Base-by-base conservation (phyloP, 2,888 invertebrate genomes). In the Penaeus monodon region DNA sequence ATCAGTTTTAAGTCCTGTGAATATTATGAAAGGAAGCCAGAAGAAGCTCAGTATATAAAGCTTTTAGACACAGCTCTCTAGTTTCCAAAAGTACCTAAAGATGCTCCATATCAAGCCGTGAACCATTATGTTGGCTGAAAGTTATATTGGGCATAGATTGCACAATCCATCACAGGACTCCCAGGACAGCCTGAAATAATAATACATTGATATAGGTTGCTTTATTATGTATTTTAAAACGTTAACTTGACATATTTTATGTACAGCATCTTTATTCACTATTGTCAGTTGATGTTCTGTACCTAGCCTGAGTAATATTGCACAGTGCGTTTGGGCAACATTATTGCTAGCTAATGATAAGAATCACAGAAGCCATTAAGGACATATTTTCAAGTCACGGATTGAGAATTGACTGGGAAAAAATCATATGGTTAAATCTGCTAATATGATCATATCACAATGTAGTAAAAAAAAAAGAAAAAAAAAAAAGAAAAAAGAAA, bases 151-250 rank as follows among this genome's bases (percentile, higher is more conserved):
- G 77, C 77, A 77, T 77, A 20, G 63, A 22, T 57, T 27, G 44
- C 29, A 65, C 17, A 22, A 79, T 65, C 79, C 79, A 79, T 63
- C 33, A 33, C 29, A 27, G n/a, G 65, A 33, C 38, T 79, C 63
- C 12, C 79, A 65, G 79, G 79, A 65, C 65, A 79, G 33, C 79
- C n/a, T 68, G 63, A 63, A 77, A 77, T 63, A 77, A 77, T 38
- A 77, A 49, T 49, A 49, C 49, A 49, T 57, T 57, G 57, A 57
- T 57, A 57, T 57, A 57, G 57, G 57, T 57, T 29, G 24, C 57
- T 79, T 79, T 79, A 29, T 79, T 79, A 38, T 64, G 64, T 65
- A 24, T 57, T 57, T 57, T 57, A 17, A 57, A 57, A 57, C n/a
- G n/a, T 17, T 57, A 57, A 57, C 57, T 57, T 57, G 57, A 57